Conservation (phyloP, 2,113 vertebrate genomes). For the Ranitomeya variabilis region DNA sequence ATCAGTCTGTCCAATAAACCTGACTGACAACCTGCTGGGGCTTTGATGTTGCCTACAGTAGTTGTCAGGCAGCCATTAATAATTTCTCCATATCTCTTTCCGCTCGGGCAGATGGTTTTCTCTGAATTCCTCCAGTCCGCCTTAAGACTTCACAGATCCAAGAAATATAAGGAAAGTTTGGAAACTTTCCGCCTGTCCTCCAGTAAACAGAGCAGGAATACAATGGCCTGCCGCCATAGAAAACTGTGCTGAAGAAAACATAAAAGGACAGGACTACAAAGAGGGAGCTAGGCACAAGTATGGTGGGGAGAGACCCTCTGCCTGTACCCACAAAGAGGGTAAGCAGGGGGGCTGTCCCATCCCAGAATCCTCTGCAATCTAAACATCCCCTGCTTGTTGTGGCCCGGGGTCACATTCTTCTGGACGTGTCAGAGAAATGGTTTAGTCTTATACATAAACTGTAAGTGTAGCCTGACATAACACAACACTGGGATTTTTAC, state of each 20-base stretch:
- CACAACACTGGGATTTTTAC: too few species aligned
- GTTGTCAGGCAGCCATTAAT: neutral
- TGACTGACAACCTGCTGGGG: neutral
- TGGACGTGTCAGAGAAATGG: constrained; percentile 20
- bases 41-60: neutral
- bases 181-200: neutral
- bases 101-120: neutral
- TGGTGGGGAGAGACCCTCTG: neutral
- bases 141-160: neutral
- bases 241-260: neutral
- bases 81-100: neutral
- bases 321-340: neutral
- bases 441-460: constrained; percentile 17
- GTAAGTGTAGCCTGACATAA: constrained; percentile 17
- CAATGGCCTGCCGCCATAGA: neutral
- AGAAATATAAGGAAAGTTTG: neutral
- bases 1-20: neutral
- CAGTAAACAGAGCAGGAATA: neutral
- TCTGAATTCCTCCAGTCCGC: neutral
- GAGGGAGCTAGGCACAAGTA: neutral
- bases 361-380: constrained; percentile 27
- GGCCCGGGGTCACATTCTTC: neutral
- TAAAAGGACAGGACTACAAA: neutral
- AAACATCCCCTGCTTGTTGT: constrained; percentile 3
- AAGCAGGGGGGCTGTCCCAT: neutral